Conservation (phyloP, 2,797 vertebrate species). For the Pelodytes ibericus region DNA sequence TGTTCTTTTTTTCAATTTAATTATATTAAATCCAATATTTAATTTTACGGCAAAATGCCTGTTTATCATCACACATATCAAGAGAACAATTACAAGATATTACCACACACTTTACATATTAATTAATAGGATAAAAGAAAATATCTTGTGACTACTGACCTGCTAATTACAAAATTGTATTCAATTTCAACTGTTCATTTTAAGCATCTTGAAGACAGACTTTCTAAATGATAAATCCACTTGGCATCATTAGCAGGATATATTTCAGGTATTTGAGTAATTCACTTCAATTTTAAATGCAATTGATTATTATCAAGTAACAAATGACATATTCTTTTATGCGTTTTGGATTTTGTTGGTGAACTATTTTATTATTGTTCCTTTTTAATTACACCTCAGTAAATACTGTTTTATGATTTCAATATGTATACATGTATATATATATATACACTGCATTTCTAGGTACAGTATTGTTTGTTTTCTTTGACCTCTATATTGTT, state of each 20-base stretch:
- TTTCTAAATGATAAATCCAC: neutral
- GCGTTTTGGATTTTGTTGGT: too few relatives aligned
- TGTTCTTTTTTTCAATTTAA: neutral
- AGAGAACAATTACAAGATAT: neutral
- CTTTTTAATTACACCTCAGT: too few relatives aligned
- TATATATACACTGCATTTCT: too few relatives aligned
- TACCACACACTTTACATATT: neutral
- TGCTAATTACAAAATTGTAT: neutral
- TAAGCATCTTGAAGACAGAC: neutral
- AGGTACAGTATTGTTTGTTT: too few relatives aligned
- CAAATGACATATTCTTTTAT: too few relatives aligned
- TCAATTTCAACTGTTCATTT: neutral
- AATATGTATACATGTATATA: too few relatives aligned
- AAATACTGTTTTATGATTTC: too few relatives aligned
- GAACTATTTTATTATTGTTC: too few relatives aligned
- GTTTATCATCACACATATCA: neutral
- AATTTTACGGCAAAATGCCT: neutral
- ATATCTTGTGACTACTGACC: neutral
- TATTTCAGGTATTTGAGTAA: neutral
- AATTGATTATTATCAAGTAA: too few relatives aligned
- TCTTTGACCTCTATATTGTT: too few relatives aligned
- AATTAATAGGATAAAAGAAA: neutral
- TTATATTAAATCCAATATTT: neutral
- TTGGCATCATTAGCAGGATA: neutral
- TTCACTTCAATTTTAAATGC: neutral